Conservation (phyloP, 2,888 invertebrate genomes). For the Ochlodes sylvanus region DNA sequence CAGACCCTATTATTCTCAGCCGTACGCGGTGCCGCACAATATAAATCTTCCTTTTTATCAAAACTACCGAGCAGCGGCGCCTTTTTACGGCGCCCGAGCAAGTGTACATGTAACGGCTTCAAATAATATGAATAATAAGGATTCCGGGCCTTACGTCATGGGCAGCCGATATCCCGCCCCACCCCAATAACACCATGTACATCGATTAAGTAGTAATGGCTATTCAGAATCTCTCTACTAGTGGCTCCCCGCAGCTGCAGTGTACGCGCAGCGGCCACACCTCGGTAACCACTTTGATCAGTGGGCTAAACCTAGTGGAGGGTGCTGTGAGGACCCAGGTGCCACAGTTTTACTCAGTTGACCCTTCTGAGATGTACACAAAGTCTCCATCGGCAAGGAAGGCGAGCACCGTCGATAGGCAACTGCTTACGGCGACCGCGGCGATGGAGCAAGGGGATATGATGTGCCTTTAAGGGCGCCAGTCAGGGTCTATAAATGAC, state of each 20-base stretch:
- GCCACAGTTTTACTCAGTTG: neutral
- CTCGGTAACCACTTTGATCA: neutral
- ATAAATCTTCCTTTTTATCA: neutral
- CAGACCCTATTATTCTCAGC: neutral
- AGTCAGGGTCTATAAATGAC: conserved; percentile 5
- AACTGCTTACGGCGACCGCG: conserved; percentile 8
- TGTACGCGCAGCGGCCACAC: no score
- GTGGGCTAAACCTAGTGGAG: conserved; percentile 5
- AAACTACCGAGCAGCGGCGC: neutral
- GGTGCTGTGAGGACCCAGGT: neutral
- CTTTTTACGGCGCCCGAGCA: neutral
- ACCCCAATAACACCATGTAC: conserved; percentile 6
- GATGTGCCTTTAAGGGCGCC: conserved; percentile 5
- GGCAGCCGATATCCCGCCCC: neutral
- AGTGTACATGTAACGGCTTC: neutral
- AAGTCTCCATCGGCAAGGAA: conserved; percentile 15
- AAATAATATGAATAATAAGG: neutral
- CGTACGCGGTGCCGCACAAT: neutral
- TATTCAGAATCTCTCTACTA: conserved; percentile 3
- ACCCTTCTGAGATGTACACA: conserved; percentile 8
- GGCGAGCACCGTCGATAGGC: conserved; percentile 17
- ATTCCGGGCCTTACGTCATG: neutral
- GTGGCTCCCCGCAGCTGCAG: conserved; percentile 5
- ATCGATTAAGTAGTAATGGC: neutral
- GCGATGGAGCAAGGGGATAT: conserved; percentile 4